Conservation (phyloP, 2,797 vertebrate genomes). For the Argentina silus region DNA sequence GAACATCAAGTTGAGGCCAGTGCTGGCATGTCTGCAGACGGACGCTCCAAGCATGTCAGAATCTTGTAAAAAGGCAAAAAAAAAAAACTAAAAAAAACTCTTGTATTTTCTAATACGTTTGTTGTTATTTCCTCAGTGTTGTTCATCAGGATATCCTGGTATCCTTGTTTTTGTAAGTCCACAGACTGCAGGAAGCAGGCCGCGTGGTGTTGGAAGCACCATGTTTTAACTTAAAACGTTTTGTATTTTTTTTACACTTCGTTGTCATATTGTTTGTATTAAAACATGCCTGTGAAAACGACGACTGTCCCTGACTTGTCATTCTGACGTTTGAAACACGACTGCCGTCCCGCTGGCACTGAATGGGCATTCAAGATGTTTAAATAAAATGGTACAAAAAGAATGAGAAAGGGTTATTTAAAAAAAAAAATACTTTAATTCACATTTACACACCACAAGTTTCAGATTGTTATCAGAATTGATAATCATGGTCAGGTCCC, state of each 20-base stretch:
- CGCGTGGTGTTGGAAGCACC: conserved; percentile 13
- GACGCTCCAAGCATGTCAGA: too few relatives aligned
- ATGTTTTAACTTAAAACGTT: conserved; percentile 71
- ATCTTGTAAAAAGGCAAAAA: too few relatives aligned
- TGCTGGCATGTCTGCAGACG: too few relatives aligned
- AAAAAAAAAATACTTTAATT: conserved; percentile 39
- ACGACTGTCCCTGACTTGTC: background rate
- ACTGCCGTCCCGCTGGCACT: too few relatives aligned
- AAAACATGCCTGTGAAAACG: conserved; percentile 58
- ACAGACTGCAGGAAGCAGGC: too few relatives aligned
- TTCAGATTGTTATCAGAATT: background rate
- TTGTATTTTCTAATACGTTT: too few relatives aligned
- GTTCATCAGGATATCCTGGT: too few relatives aligned
- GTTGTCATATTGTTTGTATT: conserved; percentile 62
- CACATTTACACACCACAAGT: conserved; percentile 19
- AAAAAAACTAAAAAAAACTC: too few relatives aligned
- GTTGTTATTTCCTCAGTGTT: too few relatives aligned
- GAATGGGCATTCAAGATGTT: background rate
- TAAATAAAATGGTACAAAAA: background rate
- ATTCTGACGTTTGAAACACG: background rate
- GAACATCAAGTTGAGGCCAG: too few relatives aligned
- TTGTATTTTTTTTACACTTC: conserved; percentile 55
- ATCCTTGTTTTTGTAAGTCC: too few relatives aligned
- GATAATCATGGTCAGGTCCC: conserved; percentile 6
- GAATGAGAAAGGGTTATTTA: background rate